Base-by-base conservation (phyloP, 1,140 invertebrate species). In the Chironomus striatipennis region DNA sequence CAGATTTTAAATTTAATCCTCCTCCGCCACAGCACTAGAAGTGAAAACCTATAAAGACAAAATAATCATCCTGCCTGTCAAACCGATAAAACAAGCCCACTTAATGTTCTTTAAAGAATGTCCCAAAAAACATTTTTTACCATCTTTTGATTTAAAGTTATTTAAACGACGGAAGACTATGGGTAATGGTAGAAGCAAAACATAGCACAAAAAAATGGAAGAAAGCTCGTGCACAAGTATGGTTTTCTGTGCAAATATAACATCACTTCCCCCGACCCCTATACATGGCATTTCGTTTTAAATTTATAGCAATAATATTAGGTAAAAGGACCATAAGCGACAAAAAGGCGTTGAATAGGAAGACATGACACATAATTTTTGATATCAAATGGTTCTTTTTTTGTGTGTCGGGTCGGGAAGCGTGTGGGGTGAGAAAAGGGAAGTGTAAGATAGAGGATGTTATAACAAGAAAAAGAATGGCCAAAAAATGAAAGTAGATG, bases 311-410 rank as follows among this genome's bases (percentile, higher is more conserved):
- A 70, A 70, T 70, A 70, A 20, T 70, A 70, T 70, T 70, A 70
- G 17, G 65, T 70, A 70, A 57, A 57, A 57, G 10, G 47, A 57
- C 47, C 47, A 57, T 57, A 57, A 57, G 47, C 47, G 47, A 5
- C n/a, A n/a, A 57, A 57, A 57, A 57, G 47, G 47, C 47, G 47
- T 57, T 57, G 47, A 57, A 57, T 17, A 70, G 20, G 17, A 20
- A 21, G 65, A 70, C 65, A 70, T 70, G 65, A 70, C 65, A 70
- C 65, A 70, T 70, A 70, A 70, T 21, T 70, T 70, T 70, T 70
- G 47, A 12, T 70, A 70, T 70, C 20, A 70, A 70, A 70, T 70
- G 65, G 65, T 70, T 70, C 10, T 70, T 34, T 34, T 34, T 34
- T 34, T 34, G 24, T 12, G 12, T 57, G 12, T 10, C 47, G 15